Evolutionary conservation across 1,140 invertebrate species (phyloP).

Genomic region (Anastatus disparis): DNA sequence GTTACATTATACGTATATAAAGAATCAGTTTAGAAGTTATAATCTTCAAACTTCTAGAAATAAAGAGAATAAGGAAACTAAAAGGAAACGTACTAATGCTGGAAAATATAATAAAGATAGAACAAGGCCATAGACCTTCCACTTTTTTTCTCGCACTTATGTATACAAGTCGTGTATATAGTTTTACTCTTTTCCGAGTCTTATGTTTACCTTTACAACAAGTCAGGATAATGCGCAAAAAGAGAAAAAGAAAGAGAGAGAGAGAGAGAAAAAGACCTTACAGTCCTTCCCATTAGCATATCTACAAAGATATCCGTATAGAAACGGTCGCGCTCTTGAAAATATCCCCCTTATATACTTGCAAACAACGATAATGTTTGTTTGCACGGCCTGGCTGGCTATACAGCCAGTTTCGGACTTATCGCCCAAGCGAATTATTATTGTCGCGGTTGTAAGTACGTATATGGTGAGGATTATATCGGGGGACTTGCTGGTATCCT

Average conservation of each 20-base stretch:
- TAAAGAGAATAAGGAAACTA: too few relatives aligned
- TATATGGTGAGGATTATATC: too few relatives aligned
- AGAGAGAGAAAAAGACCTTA: too few relatives aligned
- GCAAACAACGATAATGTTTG: constrained; percentile 2
- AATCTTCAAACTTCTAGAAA: too few relatives aligned
- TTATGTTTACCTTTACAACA: constrained; percentile 4
- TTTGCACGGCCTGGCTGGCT: neutral
- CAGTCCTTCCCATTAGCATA: constrained; percentile 45
- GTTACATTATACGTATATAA: too few relatives aligned
- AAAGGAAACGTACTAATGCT: neutral
- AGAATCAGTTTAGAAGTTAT: too few relatives aligned
- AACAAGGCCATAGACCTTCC: constrained; percentile 16
- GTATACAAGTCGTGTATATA: too few relatives aligned
- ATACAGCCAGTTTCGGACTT: constrained; percentile 13
- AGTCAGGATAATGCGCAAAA: constrained; percentile 26
- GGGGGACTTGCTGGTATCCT: too few relatives aligned
- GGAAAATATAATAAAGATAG: constrained; percentile 27
- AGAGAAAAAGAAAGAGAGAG: too few relatives aligned
- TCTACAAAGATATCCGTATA: constrained; percentile 39
- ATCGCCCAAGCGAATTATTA: constrained; percentile 14
- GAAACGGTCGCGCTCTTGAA: neutral
- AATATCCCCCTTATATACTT: neutral
- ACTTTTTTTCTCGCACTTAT: neutral
- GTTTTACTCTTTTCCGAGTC: neutral
- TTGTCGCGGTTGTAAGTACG: neutral